Evolutionary conservation across 2,888 invertebrate species (phyloP), one percentile per base, ranked within the genome.

Genomic region (Tetranychus truncatus): DNA sequence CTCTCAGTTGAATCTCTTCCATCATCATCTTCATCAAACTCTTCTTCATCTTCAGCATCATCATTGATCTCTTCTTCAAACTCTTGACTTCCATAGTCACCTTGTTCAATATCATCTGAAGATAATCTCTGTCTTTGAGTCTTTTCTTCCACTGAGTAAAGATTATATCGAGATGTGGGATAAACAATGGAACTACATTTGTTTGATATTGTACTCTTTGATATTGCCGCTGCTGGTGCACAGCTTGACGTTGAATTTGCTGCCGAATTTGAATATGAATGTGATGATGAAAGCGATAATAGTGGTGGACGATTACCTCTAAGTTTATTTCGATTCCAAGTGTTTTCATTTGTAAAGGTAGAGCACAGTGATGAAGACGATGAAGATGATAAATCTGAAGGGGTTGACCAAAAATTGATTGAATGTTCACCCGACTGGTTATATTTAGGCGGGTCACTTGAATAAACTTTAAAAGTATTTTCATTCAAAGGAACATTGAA

Each of bases 121-220:
- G 9, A 55, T 15, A 15, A 55, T 15, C 7, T 2, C 34, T 9
- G 55, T 7, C 21, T 20, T 69, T 69, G 20, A 69, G 69, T 21
- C 69, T 69, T 69, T 21, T 69, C 69, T 21, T 69, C 69, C 69
- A 69, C 69, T 11, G 21, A 24, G 21, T 24, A 69, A 11, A 69
- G 21, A 20, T 69, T 24, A 69, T 69, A 69, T 69, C 55, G 9
- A 55, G 55, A 55, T 55, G 55, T 2, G 6, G 55, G 15, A 4
- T 34, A 34, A 3, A 34, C 34, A 34, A 34, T 34, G 34, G 34
- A 34, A 34, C 34, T 34, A 4, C 34, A 34, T 34, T 34, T 34
- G 34, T 34, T 34, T 55, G 55, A 15, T 55, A 55, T 55, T 55
- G 55, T 7, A 55, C 55, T 55, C 9, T 15, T 15, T 7, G 55